phyloP scores from a whole-genome alignment of 2,797 vertebrate species.

The Synaphobranchus kaupii region DNA sequence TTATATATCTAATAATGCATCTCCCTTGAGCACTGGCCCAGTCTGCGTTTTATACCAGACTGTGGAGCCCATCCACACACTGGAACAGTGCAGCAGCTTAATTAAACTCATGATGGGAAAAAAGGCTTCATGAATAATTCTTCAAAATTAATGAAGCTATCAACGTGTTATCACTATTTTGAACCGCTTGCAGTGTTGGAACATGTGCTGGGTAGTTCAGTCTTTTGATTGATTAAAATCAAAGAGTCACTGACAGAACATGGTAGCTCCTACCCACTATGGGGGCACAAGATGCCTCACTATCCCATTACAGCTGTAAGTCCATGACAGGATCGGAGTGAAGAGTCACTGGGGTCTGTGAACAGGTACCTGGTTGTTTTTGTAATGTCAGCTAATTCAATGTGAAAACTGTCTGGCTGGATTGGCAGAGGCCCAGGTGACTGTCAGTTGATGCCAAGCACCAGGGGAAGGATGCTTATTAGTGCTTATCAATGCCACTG shows the following conservation, averaged over 20 bases:
- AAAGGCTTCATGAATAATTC: not conserved
- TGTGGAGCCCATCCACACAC: not conserved
- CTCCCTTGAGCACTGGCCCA: not conserved
- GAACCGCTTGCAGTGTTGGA: not conserved
- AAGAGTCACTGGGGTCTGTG: not conserved
- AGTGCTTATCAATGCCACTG: not conserved
- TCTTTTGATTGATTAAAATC: not conserved
- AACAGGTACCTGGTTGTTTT: not conserved
- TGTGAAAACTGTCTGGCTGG: constrained; percentile 8
- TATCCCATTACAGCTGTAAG: not conserved
- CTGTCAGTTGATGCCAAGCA: constrained; percentile 10
- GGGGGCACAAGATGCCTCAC: not conserved
- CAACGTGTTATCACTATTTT: not conserved
- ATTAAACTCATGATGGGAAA: not conserved
- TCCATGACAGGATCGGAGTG: not conserved
- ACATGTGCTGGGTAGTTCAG: not conserved
- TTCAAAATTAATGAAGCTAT: not conserved
- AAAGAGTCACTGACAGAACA: not conserved
- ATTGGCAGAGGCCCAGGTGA: not conserved
- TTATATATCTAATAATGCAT: not conserved
- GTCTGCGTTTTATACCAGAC: not conserved
- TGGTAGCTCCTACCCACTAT: not conserved
- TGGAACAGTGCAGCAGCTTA: not conserved
- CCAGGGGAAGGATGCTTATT: constrained; percentile 10
- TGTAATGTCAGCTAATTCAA: constrained; percentile 10